These are phyloP conservation scores for Alloplasta piceator DNA, from an alignment of 2,888 invertebrate genomes.

Conservation along the genomic window DNA sequence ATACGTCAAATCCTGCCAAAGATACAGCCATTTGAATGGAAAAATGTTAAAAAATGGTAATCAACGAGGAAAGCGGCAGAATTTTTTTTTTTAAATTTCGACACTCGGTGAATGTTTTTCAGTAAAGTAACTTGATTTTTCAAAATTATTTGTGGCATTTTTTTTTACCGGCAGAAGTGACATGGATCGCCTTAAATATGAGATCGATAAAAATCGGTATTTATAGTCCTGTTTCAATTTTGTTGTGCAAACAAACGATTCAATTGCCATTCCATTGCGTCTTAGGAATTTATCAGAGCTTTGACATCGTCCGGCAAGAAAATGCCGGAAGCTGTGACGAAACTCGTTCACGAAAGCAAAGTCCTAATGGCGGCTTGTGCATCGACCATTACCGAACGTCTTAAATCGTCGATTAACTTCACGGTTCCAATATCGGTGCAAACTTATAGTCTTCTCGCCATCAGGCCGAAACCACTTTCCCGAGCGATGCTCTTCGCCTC, in stretches of 20 bases:
- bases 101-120: no score
- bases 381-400: constrained; percentile 85
- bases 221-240: no score
- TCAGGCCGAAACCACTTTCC: constrained; percentile 91
- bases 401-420: constrained; percentile 88
- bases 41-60: no score
- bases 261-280: neutral
- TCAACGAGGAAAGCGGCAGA: no score
- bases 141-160: no score
- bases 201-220: no score
- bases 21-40: no score
- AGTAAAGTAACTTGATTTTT: no score
- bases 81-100: no score
- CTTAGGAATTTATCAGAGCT: constrained; percentile 59
- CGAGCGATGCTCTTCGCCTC: constrained; percentile 92
- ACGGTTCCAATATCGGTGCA: constrained; percentile 91
- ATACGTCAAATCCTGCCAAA: no score
- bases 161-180: no score
- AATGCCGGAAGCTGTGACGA: constrained; percentile 82
- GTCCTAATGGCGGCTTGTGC: constrained; percentile 87
- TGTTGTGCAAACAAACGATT: neutral
- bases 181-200: no score
- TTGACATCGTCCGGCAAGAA: constrained; percentile 75
- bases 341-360: constrained; percentile 84
- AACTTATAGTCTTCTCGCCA: constrained; percentile 91